Percentiles rank a stretch among this genome's conserved stretches.
phyloP scores from a whole-genome alignment of 2,888 invertebrate species.

The Oligia fasciuncula region DNA sequence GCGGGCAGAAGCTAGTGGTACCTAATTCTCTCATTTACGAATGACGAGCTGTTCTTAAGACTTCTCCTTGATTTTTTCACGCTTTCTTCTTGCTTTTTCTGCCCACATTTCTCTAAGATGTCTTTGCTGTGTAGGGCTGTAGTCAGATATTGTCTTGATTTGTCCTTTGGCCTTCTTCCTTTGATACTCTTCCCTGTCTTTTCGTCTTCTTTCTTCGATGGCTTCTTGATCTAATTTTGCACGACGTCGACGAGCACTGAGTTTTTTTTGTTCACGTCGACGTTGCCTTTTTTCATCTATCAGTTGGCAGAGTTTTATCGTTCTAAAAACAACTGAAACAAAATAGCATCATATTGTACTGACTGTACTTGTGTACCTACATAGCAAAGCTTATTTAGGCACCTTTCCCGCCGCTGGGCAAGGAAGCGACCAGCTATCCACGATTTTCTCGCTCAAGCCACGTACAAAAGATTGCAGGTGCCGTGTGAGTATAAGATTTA shows the following conservation, averaged over 20 bases:
- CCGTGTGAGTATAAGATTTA: not conserved
- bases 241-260: conserved; percentile 3
- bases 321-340: not conserved
- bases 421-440: not conserved
- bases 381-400: not conserved
- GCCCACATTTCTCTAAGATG: conserved; percentile 10
- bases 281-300: not conserved
- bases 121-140: conserved; percentile 35
- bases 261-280: conserved; percentile 12
- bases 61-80: not conserved
- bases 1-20: too few species aligned
- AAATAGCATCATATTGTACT: not conserved
- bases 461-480: not conserved
- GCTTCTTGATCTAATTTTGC: conserved; percentile 14
- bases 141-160: conserved; percentile 44
- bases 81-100: not conserved
- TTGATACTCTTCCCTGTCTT: conserved; percentile 31
- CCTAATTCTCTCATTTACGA: too few species aligned
- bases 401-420: not conserved
- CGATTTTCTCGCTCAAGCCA: not conserved
- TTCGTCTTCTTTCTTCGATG: conserved; percentile 21
- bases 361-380: not conserved
- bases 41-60: not conserved
- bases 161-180: conserved; percentile 10
- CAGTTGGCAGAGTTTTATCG: not conserved